phyloP scores from a whole-genome alignment of 2,888 invertebrate genomes.

The Atethmia centrago region DNA sequence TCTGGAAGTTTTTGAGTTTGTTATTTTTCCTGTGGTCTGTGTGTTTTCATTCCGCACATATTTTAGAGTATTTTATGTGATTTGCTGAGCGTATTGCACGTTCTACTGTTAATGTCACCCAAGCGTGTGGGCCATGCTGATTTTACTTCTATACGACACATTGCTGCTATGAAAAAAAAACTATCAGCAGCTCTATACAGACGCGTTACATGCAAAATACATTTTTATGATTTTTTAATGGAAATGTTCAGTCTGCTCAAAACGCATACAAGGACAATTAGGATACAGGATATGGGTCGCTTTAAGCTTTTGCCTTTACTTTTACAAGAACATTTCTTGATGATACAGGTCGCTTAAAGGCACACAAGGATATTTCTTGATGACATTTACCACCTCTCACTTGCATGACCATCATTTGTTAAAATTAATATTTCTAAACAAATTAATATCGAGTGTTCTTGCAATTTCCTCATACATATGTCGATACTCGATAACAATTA shows the following conservation, averaged over 20 bases:
- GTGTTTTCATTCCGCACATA: conserved; percentile 33
- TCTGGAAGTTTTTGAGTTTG: conserved; percentile 37
- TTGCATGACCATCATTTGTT: not conserved
- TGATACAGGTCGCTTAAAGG: not conserved
- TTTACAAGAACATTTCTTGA: not conserved
- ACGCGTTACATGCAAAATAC: too few relatives aligned
- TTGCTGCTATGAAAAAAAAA: not conserved
- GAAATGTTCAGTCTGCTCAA: not conserved
- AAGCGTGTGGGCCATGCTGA: not conserved
- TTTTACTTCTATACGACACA: conserved; percentile 22
- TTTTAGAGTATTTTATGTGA: conserved; percentile 52
- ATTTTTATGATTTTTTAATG: not conserved
- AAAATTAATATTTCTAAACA: not conserved
- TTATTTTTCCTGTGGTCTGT: conserved; percentile 32
- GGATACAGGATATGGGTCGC: too few relatives aligned
- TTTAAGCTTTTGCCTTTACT: too few relatives aligned
- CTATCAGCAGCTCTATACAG: not conserved
- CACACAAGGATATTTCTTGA: not conserved
- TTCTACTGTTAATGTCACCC: not conserved
- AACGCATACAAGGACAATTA: too few relatives aligned
- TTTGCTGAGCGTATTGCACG: too few relatives aligned
- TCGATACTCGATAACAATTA: conserved; percentile 40
- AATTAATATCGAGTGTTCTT: not conserved
- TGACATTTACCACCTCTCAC: not conserved
- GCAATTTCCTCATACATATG: conserved; percentile 11